Evolutionary conservation across 1,140 invertebrate genomes (phyloP).

Genomic region (Diabrotica undecimpunctata): DNA sequence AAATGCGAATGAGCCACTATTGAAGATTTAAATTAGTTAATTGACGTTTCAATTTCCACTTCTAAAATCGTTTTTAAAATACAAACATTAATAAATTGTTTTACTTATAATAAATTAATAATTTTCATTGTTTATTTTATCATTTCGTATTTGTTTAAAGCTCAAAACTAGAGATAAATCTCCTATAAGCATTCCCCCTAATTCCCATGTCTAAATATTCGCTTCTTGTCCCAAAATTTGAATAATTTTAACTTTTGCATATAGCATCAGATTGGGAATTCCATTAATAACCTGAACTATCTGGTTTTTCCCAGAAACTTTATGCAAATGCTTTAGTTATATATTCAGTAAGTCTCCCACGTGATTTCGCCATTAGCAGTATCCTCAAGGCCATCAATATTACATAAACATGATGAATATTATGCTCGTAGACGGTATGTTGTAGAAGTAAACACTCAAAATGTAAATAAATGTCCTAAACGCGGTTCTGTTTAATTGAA

Average conservation of each 20-base stretch:
- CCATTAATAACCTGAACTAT: background rate
- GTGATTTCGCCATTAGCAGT: conserved; percentile 1
- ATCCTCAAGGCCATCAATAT: background rate
- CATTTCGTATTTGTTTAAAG: background rate
- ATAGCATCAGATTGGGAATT: background rate
- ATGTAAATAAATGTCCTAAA: too few relatives aligned
- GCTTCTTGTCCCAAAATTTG: background rate
- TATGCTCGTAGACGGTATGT: background rate
- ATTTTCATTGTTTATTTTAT: background rate
- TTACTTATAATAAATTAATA: background rate
- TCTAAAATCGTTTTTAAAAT: too few relatives aligned
- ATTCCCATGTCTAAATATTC: background rate
- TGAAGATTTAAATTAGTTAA: too few relatives aligned
- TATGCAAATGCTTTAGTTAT: background rate
- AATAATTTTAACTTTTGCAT: background rate
- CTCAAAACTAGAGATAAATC: background rate
- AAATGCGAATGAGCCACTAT: too few relatives aligned
- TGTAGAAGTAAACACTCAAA: too few relatives aligned
- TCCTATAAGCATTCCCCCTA: background rate
- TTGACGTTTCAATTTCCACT: too few relatives aligned
- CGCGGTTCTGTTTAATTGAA: too few relatives aligned
- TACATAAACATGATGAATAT: background rate
- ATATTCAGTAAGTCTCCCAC: background rate
- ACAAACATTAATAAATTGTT: background rate
- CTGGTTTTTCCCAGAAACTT: background rate